These are phyloP conservation scores for Drosophila cognata DNA, from an alignment of 2,888 invertebrate genomes.

Conservation along the genomic window DNA sequence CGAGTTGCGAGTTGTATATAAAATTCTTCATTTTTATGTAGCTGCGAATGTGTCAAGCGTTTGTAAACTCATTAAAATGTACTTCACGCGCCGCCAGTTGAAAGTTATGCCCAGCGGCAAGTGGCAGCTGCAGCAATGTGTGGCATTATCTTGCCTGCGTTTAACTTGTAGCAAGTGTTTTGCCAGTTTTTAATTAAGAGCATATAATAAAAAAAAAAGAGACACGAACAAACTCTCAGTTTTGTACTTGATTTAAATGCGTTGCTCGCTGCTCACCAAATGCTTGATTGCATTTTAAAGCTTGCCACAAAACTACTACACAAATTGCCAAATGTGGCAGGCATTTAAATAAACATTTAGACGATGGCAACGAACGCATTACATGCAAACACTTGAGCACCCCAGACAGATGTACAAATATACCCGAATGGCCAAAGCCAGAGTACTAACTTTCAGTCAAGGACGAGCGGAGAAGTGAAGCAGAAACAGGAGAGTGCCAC, in stretches of 20 bases:
- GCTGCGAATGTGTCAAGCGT: constrained; percentile 77
- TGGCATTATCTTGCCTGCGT: constrained; percentile 19
- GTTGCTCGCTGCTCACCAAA: constrained; percentile 5
- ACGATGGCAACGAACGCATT: constrained; percentile 55
- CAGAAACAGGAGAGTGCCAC: background rate
- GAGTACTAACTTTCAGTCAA: constrained; percentile 51
- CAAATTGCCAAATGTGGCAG: constrained; percentile 59
- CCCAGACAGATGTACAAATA: constrained; percentile 68
- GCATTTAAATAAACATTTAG: constrained; percentile 78
- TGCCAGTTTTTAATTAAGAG: constrained; percentile 62
- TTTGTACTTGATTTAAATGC: constrained; percentile 59
- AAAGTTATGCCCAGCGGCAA: constrained; percentile 57
- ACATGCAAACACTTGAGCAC: constrained; percentile 63
- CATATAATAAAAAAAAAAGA: constrained; percentile 3
- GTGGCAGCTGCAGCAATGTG: constrained; percentile 32
- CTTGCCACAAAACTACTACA: constrained; percentile 43
- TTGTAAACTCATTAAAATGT: constrained; percentile 78
- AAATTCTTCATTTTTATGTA: constrained; percentile 48
- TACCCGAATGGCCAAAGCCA: constrained; percentile 20
- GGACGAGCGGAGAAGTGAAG: constrained; percentile 34
- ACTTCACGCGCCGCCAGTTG: constrained; percentile 48
- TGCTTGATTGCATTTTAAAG: constrained; percentile 67
- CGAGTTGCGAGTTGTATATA: constrained; percentile 20
- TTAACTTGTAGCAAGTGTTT: constrained; percentile 29
- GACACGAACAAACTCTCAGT: background rate